Percentiles rank a stretch among this genome's conserved stretches.
Evolutionary conservation across 1,140 invertebrate genomes (phyloP).

Genomic region (Pseudomyrmex concolor): DNA sequence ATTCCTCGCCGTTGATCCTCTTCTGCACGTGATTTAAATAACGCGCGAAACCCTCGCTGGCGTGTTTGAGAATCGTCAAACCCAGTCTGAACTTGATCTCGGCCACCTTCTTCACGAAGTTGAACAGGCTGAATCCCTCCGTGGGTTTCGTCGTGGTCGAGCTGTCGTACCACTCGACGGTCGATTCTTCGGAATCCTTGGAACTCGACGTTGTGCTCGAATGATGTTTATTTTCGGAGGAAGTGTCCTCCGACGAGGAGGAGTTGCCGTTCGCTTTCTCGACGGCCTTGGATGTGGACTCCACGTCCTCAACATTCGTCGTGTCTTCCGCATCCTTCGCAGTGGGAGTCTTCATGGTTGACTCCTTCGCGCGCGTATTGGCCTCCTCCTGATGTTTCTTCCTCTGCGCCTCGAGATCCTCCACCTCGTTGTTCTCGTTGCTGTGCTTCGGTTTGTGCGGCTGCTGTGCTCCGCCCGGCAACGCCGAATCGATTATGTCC

Average conservation of each 20-base stretch:
- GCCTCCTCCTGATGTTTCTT: constrained; percentile 70
- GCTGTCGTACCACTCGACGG: constrained; percentile 73
- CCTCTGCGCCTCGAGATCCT: constrained; percentile 62
- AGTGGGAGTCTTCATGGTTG: background rate
- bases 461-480: constrained; percentile 70
- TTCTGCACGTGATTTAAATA: constrained; percentile 85
- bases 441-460: constrained; percentile 48
- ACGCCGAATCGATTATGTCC: constrained; percentile 81
- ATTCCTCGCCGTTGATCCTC: constrained; percentile 83
- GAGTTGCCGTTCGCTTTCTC: background rate
- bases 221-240: constrained; percentile 19
- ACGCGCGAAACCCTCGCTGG: constrained; percentile 84
- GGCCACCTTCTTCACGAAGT: constrained; percentile 83
- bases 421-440: constrained; percentile 51
- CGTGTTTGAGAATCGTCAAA: constrained; percentile 84
- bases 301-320: background rate
- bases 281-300: background rate
- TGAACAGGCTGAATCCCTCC: constrained; percentile 81
- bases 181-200: constrained; percentile 64
- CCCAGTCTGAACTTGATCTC: constrained; percentile 85
- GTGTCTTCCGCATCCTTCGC: background rate
- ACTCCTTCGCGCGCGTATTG: constrained; percentile 14
- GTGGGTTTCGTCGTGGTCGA: constrained; percentile 70
- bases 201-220: constrained; percentile 20
- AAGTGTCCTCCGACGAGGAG: background rate